Conservation (phyloP, 1,140 invertebrate species). For the Lasioglossum baleicum region DNA sequence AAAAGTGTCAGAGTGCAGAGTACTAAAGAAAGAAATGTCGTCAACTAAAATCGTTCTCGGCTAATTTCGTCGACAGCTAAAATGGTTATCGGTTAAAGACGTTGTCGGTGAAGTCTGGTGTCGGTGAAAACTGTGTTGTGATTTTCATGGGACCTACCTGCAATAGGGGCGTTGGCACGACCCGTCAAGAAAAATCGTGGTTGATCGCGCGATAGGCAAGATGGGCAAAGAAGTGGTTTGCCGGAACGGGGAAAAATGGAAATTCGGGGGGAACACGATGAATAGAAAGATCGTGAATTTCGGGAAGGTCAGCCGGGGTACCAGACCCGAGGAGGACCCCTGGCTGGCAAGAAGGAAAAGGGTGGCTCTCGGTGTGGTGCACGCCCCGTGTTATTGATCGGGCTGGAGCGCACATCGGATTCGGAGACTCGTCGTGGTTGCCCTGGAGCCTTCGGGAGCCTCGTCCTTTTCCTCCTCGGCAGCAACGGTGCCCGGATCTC, state of each 20-base stretch:
- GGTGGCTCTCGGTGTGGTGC: conserved; percentile 64
- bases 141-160: too few species aligned
- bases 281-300: neutral
- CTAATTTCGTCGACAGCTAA: too few species aligned
- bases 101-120: too few species aligned
- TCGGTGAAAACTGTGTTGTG: too few species aligned
- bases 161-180: conserved; percentile 12
- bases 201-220: too few species aligned
- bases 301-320: conserved; percentile 53
- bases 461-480: conserved; percentile 48
- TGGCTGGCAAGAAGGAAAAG: conserved; percentile 67
- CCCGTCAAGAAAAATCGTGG: neutral
- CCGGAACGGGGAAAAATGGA: neutral
- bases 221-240: neutral
- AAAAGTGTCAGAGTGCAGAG: too few species aligned
- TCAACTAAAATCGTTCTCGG: too few species aligned
- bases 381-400: conserved; percentile 78
- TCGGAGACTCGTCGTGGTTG: conserved; percentile 64
- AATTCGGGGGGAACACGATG: too few species aligned
- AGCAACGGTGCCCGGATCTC: conserved; percentile 10
- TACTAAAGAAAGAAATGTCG: too few species aligned
- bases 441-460: conserved; percentile 44
- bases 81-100: too few species aligned
- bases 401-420: conserved; percentile 70
- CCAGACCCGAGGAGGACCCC: conserved; percentile 46